Base-by-base conservation (phyloP, 2,888 invertebrate species). In the Drosophila infuscata region DNA sequence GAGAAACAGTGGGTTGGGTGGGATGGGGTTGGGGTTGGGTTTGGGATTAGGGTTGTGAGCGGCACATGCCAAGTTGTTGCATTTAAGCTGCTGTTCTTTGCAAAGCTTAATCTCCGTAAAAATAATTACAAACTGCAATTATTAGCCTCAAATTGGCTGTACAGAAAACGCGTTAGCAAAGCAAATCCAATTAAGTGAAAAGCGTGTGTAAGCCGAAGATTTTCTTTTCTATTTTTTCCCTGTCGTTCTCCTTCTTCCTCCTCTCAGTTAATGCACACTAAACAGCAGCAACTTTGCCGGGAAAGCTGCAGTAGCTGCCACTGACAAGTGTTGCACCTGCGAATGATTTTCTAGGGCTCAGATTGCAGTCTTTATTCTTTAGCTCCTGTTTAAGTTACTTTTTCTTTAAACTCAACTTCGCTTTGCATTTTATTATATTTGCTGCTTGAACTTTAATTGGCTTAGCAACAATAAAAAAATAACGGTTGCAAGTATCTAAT, bases 101-200 rank as follows among this genome's bases (percentile, higher is more conserved):
- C 74, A 70, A 25, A 48, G 32, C 38, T 59, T 81, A 78, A 80
- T 71, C 81, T 68, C 63, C 69, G 74, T 65, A 79, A 69, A 85
- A 89, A 85, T 87, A 85, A 85, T 89, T 85, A 89, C 85, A 85
- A 89, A 74, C 79, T 84, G 89, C 85, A 85, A 85, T 85, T 85
- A 85, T 85, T 85, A 85, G 89, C 82, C 74, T 53, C 64, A 69
- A 69, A 76, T 62, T 72, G 60, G 41, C 15, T 54, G 51, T 9
- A 17, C 20, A 48, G 70, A 33, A 51, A 65, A 71, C 49, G 71
- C 74, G 70, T 62, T 64, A 74, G 80, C 69, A 84, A 74, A 74
- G 82, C 83, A 89, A 85, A 85, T 85, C 85, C 85, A 85, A 85
- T 85, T 85, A 85, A 85, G 85, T 84, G 85, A 82, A 89, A 84